A percentile compares a stretch with the other conserved stretches of the same genome.
phyloP scores from a whole-genome alignment of 2,888 invertebrate species.

The Cephus nigrinus region DNA sequence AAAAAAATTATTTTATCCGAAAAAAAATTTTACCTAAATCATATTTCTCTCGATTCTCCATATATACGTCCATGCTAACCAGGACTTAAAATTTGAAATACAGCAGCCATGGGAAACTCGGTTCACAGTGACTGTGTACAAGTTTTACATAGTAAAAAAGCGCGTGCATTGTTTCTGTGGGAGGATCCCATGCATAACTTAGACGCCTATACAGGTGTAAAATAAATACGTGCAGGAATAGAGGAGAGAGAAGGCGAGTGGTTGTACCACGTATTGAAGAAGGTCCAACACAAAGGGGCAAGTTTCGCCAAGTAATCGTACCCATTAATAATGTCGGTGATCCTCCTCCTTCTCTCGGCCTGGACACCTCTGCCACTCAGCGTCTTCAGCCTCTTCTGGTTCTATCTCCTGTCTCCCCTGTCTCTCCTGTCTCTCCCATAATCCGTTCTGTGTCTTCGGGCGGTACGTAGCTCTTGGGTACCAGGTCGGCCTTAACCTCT shows the following conservation, averaged over 20 bases:
- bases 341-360: conserved; percentile 46
- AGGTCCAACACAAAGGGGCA: conserved; percentile 46
- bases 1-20: not conserved
- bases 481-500: not conserved
- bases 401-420: conserved; percentile 6
- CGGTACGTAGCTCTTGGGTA: not conserved
- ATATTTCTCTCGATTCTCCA: not conserved
- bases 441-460: conserved; percentile 12
- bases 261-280: conserved; percentile 13
- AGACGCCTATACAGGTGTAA: conserved; percentile 56
- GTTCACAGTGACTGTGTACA: not conserved
- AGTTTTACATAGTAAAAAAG: conserved; percentile 22
- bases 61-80: not conserved
- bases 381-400: conserved; percentile 26
- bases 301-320: conserved; percentile 63
- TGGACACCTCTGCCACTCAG: conserved; percentile 23
- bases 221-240: conserved; percentile 54
- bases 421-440: conserved; percentile 4
- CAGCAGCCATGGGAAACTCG: not conserved
- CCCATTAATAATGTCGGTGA: conserved; percentile 60
- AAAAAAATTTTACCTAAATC: not conserved
- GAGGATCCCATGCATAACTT: conserved; percentile 64
- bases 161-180: conserved; percentile 63
- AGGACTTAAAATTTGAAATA: not conserved
- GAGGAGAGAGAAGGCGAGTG: conserved; percentile 21